A percentile compares a stretch with the other conserved stretches of the same genome.
These are phyloP conservation scores for Stenchaetothrips biformis DNA, from an alignment of 2,888 invertebrate species.

Conservation along the genomic window DNA sequence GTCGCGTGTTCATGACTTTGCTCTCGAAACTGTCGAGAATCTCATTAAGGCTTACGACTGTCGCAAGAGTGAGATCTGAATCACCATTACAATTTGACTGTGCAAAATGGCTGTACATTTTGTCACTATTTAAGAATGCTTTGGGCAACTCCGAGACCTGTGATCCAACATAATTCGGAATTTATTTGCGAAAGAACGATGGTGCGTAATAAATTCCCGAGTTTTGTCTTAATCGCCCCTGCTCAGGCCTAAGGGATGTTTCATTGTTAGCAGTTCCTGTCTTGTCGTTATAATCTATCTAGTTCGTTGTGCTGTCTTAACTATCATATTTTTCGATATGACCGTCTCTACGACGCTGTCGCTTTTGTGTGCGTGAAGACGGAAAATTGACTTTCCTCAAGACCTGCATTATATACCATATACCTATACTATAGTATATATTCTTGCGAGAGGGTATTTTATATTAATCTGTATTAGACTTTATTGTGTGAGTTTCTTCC, in stretches of 20 bases:
- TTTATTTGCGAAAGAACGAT: too few species aligned
- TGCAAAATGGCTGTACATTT: too few species aligned
- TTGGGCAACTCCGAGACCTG: too few species aligned
- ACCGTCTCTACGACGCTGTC: not conserved
- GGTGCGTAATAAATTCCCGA: too few species aligned
- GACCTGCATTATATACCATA: not conserved
- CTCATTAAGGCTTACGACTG: not conserved
- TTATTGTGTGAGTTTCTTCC: constrained; percentile 15
- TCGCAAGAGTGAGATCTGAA: not conserved
- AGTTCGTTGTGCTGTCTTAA: not conserved
- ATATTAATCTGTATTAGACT: constrained; percentile 14
- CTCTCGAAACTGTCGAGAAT: not conserved
- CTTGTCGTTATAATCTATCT: not conserved
- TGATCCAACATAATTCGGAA: too few species aligned
- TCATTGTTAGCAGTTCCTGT: not conserved
- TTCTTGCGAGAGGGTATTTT: constrained; percentile 14
- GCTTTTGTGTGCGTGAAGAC: not conserved
- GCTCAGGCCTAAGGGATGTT: not conserved
- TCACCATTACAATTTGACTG: not conserved
- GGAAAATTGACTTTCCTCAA: not conserved
- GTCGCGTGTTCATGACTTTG: not conserved
- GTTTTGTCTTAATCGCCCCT: not conserved
- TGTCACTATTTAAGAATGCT: too few species aligned
- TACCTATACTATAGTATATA: not conserved
- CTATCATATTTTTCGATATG: not conserved